A percentile compares a stretch with the other conserved stretches of the same genome.
These are phyloP conservation scores for Orchesellides sinensis DNA, from an alignment of 2,888 invertebrate genomes.

Conservation along the genomic window DNA sequence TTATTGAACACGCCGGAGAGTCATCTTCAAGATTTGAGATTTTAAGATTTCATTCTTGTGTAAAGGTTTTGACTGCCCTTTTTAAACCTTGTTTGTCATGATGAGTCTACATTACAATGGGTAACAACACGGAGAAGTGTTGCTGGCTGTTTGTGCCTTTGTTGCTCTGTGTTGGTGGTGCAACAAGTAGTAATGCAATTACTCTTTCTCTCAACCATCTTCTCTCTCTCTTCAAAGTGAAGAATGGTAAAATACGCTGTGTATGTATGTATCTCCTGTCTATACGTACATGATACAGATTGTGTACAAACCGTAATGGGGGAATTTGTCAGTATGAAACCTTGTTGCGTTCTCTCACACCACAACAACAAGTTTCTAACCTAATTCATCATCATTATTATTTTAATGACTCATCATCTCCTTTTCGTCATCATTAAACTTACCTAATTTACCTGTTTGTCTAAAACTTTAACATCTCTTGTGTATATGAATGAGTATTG, in stretches of 20 bases:
- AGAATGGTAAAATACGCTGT: too few species aligned
- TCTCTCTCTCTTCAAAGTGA: too few species aligned
- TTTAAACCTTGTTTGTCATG: slow-evolving; percentile 50
- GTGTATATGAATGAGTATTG: too few species aligned
- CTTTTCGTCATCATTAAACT: not conserved
- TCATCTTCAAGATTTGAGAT: slow-evolving; percentile 11
- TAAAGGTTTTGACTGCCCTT: slow-evolving; percentile 48
- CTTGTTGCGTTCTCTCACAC: not conserved
- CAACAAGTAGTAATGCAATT: slow-evolving; percentile 45
- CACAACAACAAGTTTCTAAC: not conserved
- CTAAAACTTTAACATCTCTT: too few species aligned
- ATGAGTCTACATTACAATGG: slow-evolving; percentile 42
- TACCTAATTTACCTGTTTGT: too few species aligned
- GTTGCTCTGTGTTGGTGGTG: slow-evolving; percentile 40
- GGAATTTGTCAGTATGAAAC: slow-evolving; percentile 9
- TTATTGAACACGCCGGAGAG: not conserved
- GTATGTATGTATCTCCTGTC: not conserved
- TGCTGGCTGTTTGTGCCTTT: slow-evolving; percentile 28
- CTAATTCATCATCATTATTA: slow-evolving; percentile 16
- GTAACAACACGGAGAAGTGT: slow-evolving; percentile 48
- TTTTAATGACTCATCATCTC: slow-evolving; percentile 1
- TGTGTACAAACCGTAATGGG: not conserved
- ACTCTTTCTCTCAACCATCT: not conserved
- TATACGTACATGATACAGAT: not conserved
- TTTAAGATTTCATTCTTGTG: slow-evolving; percentile 18